Evolutionary conservation across 2,113 vertebrate genomes (phyloP).

Genomic region (Galeopterus variegatus): DNA sequence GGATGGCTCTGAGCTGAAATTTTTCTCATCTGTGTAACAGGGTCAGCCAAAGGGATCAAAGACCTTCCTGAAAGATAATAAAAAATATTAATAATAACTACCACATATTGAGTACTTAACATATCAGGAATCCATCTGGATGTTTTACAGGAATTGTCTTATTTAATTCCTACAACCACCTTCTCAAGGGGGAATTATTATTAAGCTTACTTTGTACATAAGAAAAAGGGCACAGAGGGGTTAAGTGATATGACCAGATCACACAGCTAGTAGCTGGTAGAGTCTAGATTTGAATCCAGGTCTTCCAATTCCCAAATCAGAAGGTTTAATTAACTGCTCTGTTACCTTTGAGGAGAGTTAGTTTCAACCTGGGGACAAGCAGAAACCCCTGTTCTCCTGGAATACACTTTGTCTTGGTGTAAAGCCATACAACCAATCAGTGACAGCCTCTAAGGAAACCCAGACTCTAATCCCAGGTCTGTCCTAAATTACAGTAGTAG

Average conservation of each 20-base stretch:
- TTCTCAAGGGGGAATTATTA: neutral
- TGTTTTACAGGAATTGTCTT: slow-evolving; percentile 1
- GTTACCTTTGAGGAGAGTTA: neutral
- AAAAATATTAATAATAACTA: slow-evolving; percentile 23
- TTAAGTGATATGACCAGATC: neutral
- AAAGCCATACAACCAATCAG: neutral
- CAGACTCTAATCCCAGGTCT: neutral
- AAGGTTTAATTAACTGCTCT: neutral
- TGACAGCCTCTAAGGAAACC: neutral
- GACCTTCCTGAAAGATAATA: neutral
- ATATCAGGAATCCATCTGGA: neutral
- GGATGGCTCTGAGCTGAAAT: neutral
- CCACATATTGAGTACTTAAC: neutral
- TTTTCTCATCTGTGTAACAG: neutral
- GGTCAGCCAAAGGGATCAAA: slow-evolving; percentile 2
- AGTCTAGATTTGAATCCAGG: neutral
- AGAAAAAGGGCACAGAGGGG: neutral
- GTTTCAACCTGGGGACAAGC: neutral
- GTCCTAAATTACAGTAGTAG: neutral
- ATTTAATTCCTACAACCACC: neutral
- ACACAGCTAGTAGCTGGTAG: neutral
- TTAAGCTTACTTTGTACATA: neutral
- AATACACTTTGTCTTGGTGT: neutral
- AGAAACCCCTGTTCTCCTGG: neutral
- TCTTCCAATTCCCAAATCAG: neutral